phyloP scores from a whole-genome alignment of 2,113 vertebrate genomes.

The Carollia perspicillata region DNA sequence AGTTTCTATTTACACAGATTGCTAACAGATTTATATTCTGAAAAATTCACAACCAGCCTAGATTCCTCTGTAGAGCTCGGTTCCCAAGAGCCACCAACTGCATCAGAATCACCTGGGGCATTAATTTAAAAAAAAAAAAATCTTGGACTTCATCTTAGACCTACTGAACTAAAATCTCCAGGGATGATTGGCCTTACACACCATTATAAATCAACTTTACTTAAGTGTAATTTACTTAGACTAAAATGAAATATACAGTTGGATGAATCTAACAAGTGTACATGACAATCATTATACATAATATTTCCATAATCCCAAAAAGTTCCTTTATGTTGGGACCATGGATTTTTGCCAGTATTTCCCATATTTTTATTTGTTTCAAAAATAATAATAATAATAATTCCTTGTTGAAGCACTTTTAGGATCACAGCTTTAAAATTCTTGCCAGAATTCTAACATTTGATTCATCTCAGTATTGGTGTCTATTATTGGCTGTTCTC shows the following conservation, averaged over 20 bases:
- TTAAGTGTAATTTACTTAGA: background rate
- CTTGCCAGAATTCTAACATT: background rate
- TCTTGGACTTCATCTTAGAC: background rate
- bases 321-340: background rate
- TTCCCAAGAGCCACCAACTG: background rate
- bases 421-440: conserved; percentile 11
- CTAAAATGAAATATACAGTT: background rate
- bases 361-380: background rate
- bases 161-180: background rate
- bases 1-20: conserved; percentile 56
- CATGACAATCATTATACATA: background rate
- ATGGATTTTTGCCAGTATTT: background rate
- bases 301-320: background rate
- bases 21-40: conserved; percentile 33
- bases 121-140: background rate
- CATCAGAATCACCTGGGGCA: background rate
- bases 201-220: background rate
- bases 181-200: background rate
- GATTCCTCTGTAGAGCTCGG: background rate
- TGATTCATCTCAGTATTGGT: background rate
- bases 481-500: background rate
- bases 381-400: background rate
- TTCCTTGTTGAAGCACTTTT: background rate
- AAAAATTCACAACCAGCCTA: conserved; percentile 18
- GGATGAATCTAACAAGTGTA: background rate